phyloP scores from a whole-genome alignment of 2,113 vertebrate species.

The Prinia subflava region DNA sequence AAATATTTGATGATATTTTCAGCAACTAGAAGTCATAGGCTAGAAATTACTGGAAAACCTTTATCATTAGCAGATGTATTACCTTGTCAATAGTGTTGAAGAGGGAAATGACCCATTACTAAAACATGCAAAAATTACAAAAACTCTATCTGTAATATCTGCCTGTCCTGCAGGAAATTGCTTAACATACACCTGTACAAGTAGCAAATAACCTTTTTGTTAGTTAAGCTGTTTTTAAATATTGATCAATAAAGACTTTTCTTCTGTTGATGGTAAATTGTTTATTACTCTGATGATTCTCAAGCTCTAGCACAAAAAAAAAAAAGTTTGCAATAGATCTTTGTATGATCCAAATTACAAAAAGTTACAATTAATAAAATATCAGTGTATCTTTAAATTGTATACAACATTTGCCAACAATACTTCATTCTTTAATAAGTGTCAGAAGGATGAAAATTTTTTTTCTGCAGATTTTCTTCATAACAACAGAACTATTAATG shows the following conservation, averaged over 20 bases:
- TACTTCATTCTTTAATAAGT: not conserved
- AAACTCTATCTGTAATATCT: rapidly evolving
- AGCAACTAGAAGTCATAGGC: not conserved
- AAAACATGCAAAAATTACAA: not conserved
- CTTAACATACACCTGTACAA: not conserved
- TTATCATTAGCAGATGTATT: not conserved
- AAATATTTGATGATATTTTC: not conserved
- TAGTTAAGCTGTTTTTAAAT: not conserved
- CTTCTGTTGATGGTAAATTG: not conserved
- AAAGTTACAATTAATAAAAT: not conserved
- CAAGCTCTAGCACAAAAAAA: not conserved
- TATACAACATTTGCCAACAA: not conserved
- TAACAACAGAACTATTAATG: not conserved
- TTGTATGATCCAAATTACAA: not conserved
- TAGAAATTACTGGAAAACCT: not conserved
- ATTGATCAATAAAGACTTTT: not conserved
- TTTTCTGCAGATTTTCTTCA: not conserved
- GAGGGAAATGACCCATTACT: not conserved
- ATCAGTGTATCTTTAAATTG: not conserved
- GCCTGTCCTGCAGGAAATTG: not conserved
- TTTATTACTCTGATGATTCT: not conserved
- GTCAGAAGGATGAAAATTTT: not conserved
- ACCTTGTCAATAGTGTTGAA: not conserved
- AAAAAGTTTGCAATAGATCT: not conserved
- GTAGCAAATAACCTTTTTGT: not conserved